Evolutionary conservation across 53 echinoderm and acorn worm genomes (phyloP), one percentile per base, ranked within the genome.

Genomic region (Henricia sp.): DNA sequence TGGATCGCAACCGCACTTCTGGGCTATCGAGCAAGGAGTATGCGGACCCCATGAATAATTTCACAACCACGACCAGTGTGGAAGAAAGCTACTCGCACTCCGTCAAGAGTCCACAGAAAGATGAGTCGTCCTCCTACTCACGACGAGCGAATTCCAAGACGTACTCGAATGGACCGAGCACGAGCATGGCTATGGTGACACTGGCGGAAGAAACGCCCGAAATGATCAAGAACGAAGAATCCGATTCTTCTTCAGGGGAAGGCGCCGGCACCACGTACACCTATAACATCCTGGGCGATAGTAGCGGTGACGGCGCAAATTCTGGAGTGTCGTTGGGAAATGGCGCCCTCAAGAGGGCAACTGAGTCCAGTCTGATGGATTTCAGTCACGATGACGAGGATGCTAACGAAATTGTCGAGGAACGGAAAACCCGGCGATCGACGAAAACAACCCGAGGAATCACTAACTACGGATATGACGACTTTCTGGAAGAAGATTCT

Each of bases 261-360:
- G 70, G 37, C 0, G 70, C 44, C 27, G 86, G 76, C 6, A 67
- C 39, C 53, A 86, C 86, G 26, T 86, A 86, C 76, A 76, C 76
- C 75, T 86, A 86, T 50, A 74, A 86, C 68, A 33, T 86, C 39
- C 54, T 53, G 53, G 75, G 75, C 16, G 86, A 76, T 43, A 68
- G 76, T 30, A 77, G 64, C 63, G 80, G 72, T 0, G 54, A 27
- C 25, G 73, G 74, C 28, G 37, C 72, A 9, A 25, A 37, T 3
- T 24, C 63, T 10, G 73, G 73, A 3, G 13, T 52, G 27, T 75
- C 65, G 4, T 65, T 67, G 17, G 75, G 66, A 2, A 50, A 74
- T 32, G 68, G 67, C 53, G 67, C 67, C 50, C n/a, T 41, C 68
- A 86, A 21, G 52, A 75, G 67, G 11, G 60, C 67, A 12, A 19